Percentiles rank a stretch among this genome's conserved stretches.
Conservation (phyloP, 2,888 invertebrate genomes). For the Bombylius discolor region DNA sequence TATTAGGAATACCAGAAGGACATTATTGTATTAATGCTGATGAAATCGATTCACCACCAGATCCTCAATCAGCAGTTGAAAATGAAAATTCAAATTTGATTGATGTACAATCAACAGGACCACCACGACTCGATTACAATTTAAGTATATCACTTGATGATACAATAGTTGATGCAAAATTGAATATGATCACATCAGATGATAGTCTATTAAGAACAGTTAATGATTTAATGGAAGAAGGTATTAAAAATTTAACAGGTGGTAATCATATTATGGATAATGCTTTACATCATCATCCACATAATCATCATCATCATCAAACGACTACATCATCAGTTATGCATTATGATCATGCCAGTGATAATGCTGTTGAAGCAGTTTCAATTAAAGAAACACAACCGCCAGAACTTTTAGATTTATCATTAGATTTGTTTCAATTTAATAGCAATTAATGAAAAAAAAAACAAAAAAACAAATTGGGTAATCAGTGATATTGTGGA, state of each 20-base stretch:
- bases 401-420: conserved; percentile 27
- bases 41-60: conserved; percentile 27
- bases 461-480: no score
- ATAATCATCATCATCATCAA: not conserved
- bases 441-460: conserved; percentile 20
- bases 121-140: conserved; percentile 23
- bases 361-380: conserved; percentile 35
- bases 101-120: conserved; percentile 14
- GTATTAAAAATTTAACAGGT: conserved; percentile 20
- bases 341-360: conserved; percentile 33
- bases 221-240: conserved; percentile 27
- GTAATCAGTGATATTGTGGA: no score
- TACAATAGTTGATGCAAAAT: conserved; percentile 30
- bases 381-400: conserved; percentile 27
- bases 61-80: conserved; percentile 18
- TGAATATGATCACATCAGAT: conserved; percentile 33
- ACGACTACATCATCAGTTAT: conserved; percentile 9
- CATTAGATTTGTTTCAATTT: conserved; percentile 34
- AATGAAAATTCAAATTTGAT: conserved; percentile 7
- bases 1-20: conserved; percentile 34
- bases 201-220: conserved; percentile 33
- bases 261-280: not conserved
- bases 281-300: no score
- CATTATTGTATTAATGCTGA: conserved; percentile 32
- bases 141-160: conserved; percentile 33